Evolutionary conservation across 64 coral and sea anemone genomes (phyloP).

Genomic region (Cladopsammia gracilis): DNA sequence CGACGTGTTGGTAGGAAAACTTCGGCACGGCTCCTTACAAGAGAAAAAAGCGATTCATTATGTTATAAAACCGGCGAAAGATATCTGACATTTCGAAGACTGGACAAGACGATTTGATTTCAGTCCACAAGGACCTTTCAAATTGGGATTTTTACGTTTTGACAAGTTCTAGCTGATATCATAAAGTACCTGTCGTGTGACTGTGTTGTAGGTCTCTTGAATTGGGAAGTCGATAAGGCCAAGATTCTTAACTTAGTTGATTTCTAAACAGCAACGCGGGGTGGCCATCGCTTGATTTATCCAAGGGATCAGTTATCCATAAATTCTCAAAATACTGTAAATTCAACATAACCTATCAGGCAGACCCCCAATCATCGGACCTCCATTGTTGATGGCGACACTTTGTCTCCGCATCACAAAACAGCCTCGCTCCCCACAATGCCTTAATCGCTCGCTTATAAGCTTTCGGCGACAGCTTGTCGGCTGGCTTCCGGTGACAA

Average conservation of each 20-base stretch:
- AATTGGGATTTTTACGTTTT: background rate
- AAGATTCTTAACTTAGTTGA: constrained; percentile 32
- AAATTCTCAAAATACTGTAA: constrained; percentile 85
- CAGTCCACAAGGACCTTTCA: background rate
- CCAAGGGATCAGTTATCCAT: constrained; percentile 45
- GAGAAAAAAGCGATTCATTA: background rate
- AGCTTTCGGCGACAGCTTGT: constrained; percentile 51
- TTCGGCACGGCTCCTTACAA: background rate
- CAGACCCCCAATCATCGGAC: constrained; percentile 60
- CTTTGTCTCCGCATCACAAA: constrained; percentile 86
- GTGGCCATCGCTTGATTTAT: constrained; percentile 36
- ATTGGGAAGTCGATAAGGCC: background rate
- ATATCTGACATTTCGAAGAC: background rate
- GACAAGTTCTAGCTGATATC: background rate
- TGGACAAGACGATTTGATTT: background rate
- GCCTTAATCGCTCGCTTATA: constrained; percentile 42
- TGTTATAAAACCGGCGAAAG: background rate
- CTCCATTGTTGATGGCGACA: constrained; percentile 92
- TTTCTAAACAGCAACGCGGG: constrained; percentile 67
- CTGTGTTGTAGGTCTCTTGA: background rate
- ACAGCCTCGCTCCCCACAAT: constrained; percentile 67
- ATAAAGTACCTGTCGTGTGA: constrained; percentile 8
- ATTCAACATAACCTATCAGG: constrained; percentile 81
- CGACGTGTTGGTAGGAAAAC: background rate
- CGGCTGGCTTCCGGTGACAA: constrained; percentile 56